Base-by-base conservation (phyloP, 2,113 vertebrate species). In the Cyanoliseus patagonus region DNA sequence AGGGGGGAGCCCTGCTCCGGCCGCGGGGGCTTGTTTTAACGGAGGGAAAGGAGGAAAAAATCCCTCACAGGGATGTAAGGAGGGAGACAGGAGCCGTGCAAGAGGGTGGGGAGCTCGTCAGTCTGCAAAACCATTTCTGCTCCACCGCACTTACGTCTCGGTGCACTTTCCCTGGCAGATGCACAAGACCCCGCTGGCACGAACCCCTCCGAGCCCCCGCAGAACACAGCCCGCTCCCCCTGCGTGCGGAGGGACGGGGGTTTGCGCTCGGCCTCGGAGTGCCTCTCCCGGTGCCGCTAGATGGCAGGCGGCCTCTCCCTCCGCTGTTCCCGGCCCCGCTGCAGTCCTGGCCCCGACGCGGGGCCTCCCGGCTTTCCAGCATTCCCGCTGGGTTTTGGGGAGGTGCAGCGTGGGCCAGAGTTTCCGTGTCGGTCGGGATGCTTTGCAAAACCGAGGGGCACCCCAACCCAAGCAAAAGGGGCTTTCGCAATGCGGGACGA, bases 311-410 rank as follows among this genome's bases (percentile, higher is more conserved):
- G 78, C 41, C 55, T 84, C 85, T n/a, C 70, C n/a, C 35, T 37
- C 33, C 25, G 31, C 61, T 25, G 23, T 15, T 18, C 12, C 24
- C 52, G 35, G 53, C 27, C 22, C 51, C 22, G 20, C 77, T 6
- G 59, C 79, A 31, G 18, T 41, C 61, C 69, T 62, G 44, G 52
- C 92, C 97, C 91, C 90, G 66, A 0, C 62, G 17, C 75, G 59
- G 95, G 94, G 96, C 97, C 97, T 62, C 96, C 84, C 82, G 17
- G 15, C 18, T 75, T 74, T 59, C 63, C 82, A 74, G 89, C 90
- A 37, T 90, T 88, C 94, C 96, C 87, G 91, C 96, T 91, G 92
- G 11, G 70, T 61, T 41, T 22, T 23, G 14, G 76, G 82, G 57
- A 79, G 77, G 61, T 18, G 46, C 64, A 41, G 80, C 87, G 23